Base-by-base conservation (phyloP, 2,797 vertebrate genomes). In the Smutsia gigantea region DNA sequence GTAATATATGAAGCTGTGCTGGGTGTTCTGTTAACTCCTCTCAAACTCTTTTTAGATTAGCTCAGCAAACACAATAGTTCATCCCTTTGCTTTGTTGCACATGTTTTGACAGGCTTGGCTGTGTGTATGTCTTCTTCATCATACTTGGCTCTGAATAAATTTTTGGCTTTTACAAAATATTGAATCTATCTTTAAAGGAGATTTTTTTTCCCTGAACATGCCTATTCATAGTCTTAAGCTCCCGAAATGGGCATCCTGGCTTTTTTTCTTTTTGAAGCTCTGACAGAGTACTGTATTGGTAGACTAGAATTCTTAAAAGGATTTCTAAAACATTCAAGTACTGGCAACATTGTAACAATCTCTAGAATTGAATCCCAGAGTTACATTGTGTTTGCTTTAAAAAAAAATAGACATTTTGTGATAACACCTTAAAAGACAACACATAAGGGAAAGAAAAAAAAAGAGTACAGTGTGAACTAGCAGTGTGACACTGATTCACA, bases 81-180 rank as follows among this genome's bases (percentile, higher is more conserved):
- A 59, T 57, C n/a, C 51, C 39, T 72, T 87, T 90, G 27, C 66
- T 93, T 82, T 94, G 39, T 87, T 89, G 57, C n/a, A 61, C 17
- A 0, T 86, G 37, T 89, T 93, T 94, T 93, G 69, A 94, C 74
- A 94, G 79, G 86, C 46, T 88, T 95, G 63, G 81, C 66, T 77
- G 3, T 61, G 55, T 86, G 34, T 75, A 39, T 96, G n/a, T 68
- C 68, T 87, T 89, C 59, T 69, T 95, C 25, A 51, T 78, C n/a
- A 34, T 91, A 42, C 21, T 93, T 94, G 84, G 34, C 55, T 97
- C 85, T 87, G 90, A 94, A 89, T 81, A 92, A 15, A 77, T 89
- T 90, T 93, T 87, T 77, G 27, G 42, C 69, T 84, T 89, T 93
- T 93, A 91, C 51, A 71, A 92, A 94, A 96, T 96, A 81, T 53